phyloP scores from a whole-genome alignment of 1,140 invertebrate genomes.

The Halictus rubicundus region DNA sequence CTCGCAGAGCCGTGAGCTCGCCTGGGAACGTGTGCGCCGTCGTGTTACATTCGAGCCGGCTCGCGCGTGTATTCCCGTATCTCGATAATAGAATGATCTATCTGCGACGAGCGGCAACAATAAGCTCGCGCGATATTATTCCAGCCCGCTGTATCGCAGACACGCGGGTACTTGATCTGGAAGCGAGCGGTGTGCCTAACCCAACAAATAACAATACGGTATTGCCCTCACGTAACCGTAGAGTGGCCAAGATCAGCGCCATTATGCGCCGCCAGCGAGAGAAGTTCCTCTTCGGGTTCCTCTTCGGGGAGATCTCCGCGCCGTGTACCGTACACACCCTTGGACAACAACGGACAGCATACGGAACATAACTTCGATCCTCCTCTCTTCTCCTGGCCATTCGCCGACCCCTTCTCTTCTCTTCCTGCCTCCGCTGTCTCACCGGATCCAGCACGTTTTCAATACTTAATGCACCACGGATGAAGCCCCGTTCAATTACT shows the following conservation, averaged over 20 bases:
- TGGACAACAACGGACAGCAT: slow-evolving; percentile 60
- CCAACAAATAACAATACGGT: slow-evolving; percentile 76
- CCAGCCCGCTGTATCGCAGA: slow-evolving; percentile 63
- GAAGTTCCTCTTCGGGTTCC: slow-evolving; percentile 32
- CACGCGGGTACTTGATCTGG: slow-evolving; percentile 71
- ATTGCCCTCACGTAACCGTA: slow-evolving; percentile 72
- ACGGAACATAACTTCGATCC: slow-evolving; percentile 9
- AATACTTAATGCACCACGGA: slow-evolving; percentile 74
- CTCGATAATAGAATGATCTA: slow-evolving; percentile 76
- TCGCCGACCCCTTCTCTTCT: neutral
- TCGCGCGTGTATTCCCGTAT: slow-evolving; percentile 61
- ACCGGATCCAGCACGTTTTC: slow-evolving; percentile 65
- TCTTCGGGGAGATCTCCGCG: neutral
- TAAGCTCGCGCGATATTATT: slow-evolving; percentile 73
- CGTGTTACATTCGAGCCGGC: neutral
- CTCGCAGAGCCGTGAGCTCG: too few relatives aligned
- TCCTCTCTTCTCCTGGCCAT: slow-evolving; percentile 26
- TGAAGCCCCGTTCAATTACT: slow-evolving; percentile 76
- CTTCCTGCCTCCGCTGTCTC: slow-evolving; percentile 41
- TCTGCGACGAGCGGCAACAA: slow-evolving; percentile 70
- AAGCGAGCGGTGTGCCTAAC: slow-evolving; percentile 68
- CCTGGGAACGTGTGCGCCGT: neutral
- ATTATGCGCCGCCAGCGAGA: slow-evolving; percentile 60
- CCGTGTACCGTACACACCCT: slow-evolving; percentile 7
- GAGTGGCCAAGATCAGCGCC: slow-evolving; percentile 65